Evolutionary conservation across 2,113 vertebrate genomes (phyloP).

Genomic region (Egretta garzetta): DNA sequence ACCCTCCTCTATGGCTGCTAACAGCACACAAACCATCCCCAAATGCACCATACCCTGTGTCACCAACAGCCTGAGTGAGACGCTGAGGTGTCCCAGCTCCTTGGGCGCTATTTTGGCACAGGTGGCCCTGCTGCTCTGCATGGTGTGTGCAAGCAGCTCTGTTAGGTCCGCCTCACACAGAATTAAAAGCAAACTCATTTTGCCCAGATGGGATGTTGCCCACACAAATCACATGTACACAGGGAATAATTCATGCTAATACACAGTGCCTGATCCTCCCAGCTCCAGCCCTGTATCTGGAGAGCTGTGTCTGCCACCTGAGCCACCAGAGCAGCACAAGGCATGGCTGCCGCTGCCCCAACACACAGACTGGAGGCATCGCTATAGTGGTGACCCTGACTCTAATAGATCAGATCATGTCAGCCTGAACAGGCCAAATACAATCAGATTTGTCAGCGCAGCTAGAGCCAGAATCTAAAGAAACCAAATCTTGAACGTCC

Average conservation of each 20-base stretch:
- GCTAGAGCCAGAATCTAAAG: neutral
- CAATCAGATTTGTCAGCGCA: neutral
- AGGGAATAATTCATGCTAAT: neutral
- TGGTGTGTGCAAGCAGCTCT: neutral
- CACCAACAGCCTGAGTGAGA: neutral
- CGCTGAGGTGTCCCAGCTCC: neutral
- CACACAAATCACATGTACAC: too few species aligned
- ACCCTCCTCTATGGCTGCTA: neutral
- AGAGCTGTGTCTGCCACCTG: neutral
- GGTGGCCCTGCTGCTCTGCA: neutral
- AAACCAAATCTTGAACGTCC: neutral
- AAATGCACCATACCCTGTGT: neutral
- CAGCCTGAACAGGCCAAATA: neutral
- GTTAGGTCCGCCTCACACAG: fast-evolving
- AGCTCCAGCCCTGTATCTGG: neutral
- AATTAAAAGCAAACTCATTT: neutral
- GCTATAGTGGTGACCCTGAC: neutral
- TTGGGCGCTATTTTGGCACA: neutral
- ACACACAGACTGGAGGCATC: neutral
- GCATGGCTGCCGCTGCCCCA: neutral
- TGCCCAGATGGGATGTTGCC: neutral
- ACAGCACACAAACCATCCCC: neutral
- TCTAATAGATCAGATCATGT: neutral
- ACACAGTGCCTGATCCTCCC: neutral
- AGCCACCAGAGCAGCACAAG: neutral